phyloP scores from a whole-genome alignment of 2,888 invertebrate species.

The Epistrophe grossulariae region DNA sequence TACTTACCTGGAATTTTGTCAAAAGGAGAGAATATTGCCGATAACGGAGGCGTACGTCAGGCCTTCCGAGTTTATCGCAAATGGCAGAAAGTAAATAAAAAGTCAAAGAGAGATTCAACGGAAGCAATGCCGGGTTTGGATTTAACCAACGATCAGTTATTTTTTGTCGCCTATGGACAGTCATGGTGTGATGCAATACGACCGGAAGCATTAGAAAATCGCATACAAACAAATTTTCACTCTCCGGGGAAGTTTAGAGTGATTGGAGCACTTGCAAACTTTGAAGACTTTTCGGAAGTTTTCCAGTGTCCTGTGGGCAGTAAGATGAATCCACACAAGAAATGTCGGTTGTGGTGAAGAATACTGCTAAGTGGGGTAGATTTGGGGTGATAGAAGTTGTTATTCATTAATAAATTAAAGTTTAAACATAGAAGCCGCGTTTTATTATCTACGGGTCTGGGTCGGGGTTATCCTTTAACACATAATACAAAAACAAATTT shows the following conservation, averaged over 20 bases:
- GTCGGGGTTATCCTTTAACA: too few relatives aligned
- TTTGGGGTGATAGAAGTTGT: constrained; percentile 17
- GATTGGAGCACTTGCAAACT: constrained; percentile 72
- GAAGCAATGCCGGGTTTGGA: constrained; percentile 74
- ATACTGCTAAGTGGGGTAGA: background rate
- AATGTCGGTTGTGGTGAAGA: constrained; percentile 63
- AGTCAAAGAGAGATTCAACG: constrained; percentile 49
- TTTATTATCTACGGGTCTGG: too few relatives aligned
- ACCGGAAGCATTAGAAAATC: constrained; percentile 70
- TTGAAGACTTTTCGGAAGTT: constrained; percentile 68
- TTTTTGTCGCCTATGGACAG: constrained; percentile 77
- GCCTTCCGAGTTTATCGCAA: constrained; percentile 76
- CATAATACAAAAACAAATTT: too few relatives aligned
- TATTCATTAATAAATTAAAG: constrained; percentile 11
- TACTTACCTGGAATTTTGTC: constrained; percentile 64
- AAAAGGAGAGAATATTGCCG: constrained; percentile 77
- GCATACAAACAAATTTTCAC: constrained; percentile 71
- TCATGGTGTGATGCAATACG: constrained; percentile 76
- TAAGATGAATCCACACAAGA: constrained; percentile 61
- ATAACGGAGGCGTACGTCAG: constrained; percentile 77
- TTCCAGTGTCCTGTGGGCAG: constrained; percentile 70
- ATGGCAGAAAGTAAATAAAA: constrained; percentile 72
- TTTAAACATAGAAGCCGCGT: constrained; percentile 2
- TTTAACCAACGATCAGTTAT: constrained; percentile 75
- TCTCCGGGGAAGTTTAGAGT: constrained; percentile 76